phyloP scores from a whole-genome alignment of 2,797 vertebrate species.

The Apodemus agrarius region DNA sequence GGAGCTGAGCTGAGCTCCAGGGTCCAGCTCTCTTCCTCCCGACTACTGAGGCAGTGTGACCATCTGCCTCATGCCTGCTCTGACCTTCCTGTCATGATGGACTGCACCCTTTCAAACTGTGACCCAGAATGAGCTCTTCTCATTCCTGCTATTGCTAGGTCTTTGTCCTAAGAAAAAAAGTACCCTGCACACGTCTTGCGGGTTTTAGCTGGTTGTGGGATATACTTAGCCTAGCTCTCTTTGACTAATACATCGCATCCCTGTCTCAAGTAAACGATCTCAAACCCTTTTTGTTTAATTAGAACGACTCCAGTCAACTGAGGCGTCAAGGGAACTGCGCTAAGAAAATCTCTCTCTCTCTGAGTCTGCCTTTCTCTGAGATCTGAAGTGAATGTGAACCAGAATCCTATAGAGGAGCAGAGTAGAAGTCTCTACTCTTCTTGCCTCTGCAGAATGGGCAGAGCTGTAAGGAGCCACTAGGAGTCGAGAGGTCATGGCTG shows the following conservation, averaged over 20 bases:
- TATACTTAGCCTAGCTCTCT: background rate
- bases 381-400: background rate
- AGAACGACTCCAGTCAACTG: background rate
- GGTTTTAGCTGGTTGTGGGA: background rate
- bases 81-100: background rate
- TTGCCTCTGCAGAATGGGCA: background rate
- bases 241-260: background rate
- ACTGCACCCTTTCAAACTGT: background rate
- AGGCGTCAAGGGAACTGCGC: background rate
- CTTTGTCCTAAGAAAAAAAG: background rate
- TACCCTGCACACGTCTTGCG: background rate
- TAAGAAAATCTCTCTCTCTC: slow-evolving; percentile 22
- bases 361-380: background rate
- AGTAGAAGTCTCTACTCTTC: background rate
- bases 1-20: background rate
- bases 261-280: background rate
- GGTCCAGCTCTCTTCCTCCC: too few species aligned
- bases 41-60: background rate
- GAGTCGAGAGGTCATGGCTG: slow-evolving; percentile 43
- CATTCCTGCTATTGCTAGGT: background rate
- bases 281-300: background rate
- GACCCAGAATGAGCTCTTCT: background rate
- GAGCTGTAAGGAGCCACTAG: background rate
- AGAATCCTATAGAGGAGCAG: background rate
- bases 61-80: too few species aligned